Conservation (phyloP, 2,113 vertebrate genomes). For the Lontra canadensis region DNA sequence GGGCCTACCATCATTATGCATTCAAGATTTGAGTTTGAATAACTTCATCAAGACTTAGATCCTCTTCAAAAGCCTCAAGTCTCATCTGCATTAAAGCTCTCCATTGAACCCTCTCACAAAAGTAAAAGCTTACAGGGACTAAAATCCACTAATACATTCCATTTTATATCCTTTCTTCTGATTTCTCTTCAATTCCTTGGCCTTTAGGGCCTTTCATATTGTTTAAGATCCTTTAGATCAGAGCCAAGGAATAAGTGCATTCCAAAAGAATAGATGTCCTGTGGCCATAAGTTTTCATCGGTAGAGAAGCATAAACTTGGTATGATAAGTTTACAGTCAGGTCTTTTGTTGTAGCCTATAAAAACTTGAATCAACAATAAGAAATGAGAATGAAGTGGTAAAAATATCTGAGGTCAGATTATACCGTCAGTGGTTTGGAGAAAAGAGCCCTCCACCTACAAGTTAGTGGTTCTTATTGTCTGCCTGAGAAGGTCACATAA, state of each 20-base stretch:
- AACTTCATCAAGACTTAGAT: slow-evolving; percentile 60
- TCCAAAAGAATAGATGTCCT: neutral
- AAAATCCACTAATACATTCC: neutral
- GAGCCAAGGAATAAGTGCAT: neutral
- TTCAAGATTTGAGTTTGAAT: slow-evolving; percentile 54
- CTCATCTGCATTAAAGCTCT: slow-evolving; percentile 21
- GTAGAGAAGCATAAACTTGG: neutral
- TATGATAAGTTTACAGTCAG: neutral
- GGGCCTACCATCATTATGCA: slow-evolving; percentile 1
- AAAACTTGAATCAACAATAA: slow-evolving; percentile 12
- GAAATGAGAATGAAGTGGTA: slow-evolving; percentile 12
- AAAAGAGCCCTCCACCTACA: neutral
- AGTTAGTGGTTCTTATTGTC: neutral
- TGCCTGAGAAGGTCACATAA: neutral
- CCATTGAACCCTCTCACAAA: slow-evolving; percentile 19
- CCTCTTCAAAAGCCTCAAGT: slow-evolving; percentile 54
- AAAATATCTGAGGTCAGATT: slow-evolving; percentile 1
- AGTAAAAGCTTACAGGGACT: slow-evolving; percentile 26
- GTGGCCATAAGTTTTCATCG: neutral
- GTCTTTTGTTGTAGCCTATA: neutral
- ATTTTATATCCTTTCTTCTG: neutral
- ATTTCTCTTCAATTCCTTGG: slow-evolving; percentile 24
- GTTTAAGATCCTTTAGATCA: neutral
- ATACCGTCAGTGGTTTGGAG: slow-evolving; percentile 6
- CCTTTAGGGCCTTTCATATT: neutral